Evolutionary conservation across 2,888 invertebrate species (phyloP), one percentile per base, ranked within the genome.

Genomic region (Lacanobia wlatinum): DNA sequence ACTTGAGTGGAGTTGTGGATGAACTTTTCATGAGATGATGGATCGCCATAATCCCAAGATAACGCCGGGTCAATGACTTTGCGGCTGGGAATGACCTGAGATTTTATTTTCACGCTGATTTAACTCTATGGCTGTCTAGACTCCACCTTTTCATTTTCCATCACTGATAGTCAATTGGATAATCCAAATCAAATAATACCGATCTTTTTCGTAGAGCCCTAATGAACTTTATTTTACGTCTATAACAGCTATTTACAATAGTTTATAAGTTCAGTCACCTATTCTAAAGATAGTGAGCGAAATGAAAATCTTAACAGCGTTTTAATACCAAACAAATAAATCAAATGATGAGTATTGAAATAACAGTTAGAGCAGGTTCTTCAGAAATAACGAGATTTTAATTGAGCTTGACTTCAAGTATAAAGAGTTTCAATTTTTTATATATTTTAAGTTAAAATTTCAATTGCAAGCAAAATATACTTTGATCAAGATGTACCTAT

Each of bases 51-150:
- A 58, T 56, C 56, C 10, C n/a, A 40, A 23, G 34, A 61, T 1
- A 23, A 16, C 9, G 16, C 14, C 34, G 1, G 50, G 43, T 73
- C 73, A 61, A 28, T 28, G 14, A 12, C 43, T 21, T 78, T 21
- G 28, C 23, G 21, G 3, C 50, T 62, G 38, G 14, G 23, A 73
- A 79, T 56, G 14, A 52, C 50, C 79, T 40, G 14, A 58, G 23
- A 73, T 52, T 38, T 78, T 58, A 79, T 79, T 58, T 73, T 58
- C 28, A 46, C 38, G 28, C 46, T 38, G 46, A 48, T 59, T 61
- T 38, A 73, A 46, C 28, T 78, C 28, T 56, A 55, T 46, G 12
- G 40, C 43, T 38, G 73, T 72, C 73, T 78, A 74, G 73, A 73
- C 78, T 46, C 16, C 73, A 79, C 80, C 50, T 58, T 62, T 58